Evolutionary conservation across 2,888 invertebrate genomes (phyloP), one percentile per base, ranked within the genome.

Genomic region (Cheiracanthium punctorium): DNA sequence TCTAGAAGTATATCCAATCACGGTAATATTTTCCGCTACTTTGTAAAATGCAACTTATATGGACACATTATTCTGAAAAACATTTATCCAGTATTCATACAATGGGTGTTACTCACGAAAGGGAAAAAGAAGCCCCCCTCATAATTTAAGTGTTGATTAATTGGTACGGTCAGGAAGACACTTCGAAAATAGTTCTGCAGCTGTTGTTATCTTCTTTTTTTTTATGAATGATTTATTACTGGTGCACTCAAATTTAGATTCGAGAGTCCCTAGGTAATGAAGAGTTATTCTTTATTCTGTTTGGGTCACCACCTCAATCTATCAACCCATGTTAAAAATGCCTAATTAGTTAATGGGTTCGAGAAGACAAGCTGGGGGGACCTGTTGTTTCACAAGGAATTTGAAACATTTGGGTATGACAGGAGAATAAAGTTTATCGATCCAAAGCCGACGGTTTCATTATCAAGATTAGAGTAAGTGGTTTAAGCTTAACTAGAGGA

Each of bases 321-420:
- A 48, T 48, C 43, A 48, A 17, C 14, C 43, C 43, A 48, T 17
- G 43, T 48, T 48, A 48, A 48, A 48, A 48, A 48, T 48, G 43
- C 43, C 43, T 48, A 48, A 48, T 48, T 48, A 48, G 43, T 17
- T 48, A 48, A 48, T 48, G 43, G 43, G 43, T 17, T 48, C 5
- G 7, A 17, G 43, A 48, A 17, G 43, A 48, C 7, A 48, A 48
- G 14, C 14, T 7, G 14, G 17, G 2, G 17, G 17, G 43, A 48
- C 43, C 17, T 48, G 43, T 48, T 48, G 43, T 48, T 7, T 48
- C 17, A 2, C 43, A 48, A 48, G 43, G 43, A 48, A 48, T 14
- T 17, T 48, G n/a, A 48, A 48, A 48, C 43, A 48, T 48, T 48
- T 48, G 43, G 43, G n/a, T 48, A 48, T 48, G 43, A 48, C 43